Evolutionary conservation across 2,888 invertebrate species (phyloP).

Genomic region (Masnerella sp.): DNA sequence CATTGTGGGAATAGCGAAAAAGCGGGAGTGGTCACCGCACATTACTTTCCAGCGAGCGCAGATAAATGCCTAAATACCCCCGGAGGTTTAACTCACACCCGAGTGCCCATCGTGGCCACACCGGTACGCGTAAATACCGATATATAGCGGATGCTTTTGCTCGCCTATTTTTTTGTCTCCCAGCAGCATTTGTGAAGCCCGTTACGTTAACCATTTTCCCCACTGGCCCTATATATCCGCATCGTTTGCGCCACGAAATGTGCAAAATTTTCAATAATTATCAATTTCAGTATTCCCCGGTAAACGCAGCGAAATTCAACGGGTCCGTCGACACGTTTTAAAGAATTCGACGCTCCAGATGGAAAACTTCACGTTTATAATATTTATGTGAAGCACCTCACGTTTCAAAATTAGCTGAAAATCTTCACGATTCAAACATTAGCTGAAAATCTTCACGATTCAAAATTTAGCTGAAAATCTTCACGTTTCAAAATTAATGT

Average conservation of each 20-base stretch:
- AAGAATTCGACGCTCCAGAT: too few species aligned
- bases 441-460: too few species aligned
- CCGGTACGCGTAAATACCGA: conserved; percentile 62
- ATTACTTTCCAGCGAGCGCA: conserved; percentile 59
- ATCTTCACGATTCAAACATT: too few species aligned
- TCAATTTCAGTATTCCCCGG: conserved; percentile 6
- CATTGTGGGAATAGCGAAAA: conserved; percentile 48
- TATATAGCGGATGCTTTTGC: conserved; percentile 65
- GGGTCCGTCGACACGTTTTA: conserved; percentile 2
- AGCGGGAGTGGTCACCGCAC: conserved; percentile 54
- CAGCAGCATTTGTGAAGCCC: conserved; percentile 57
- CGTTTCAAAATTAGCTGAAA: too few species aligned
- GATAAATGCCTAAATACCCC: conserved; percentile 66
- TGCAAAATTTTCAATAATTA: conserved; percentile 28
- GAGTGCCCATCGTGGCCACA: conserved; percentile 39
- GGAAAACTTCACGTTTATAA: too few species aligned
- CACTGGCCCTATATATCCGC: conserved; percentile 25
- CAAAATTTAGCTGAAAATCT: too few species aligned
- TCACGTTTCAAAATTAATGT: too few species aligned
- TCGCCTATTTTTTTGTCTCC: conserved; percentile 54
- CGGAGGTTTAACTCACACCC: conserved; percentile 63
- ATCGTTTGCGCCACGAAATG: conserved; percentile 13
- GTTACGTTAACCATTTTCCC: conserved; percentile 44
- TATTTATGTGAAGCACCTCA: too few species aligned
- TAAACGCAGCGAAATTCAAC: not conserved